Percentiles rank a stretch among this genome's conserved stretches.
phyloP scores from a whole-genome alignment of 2,888 invertebrate species.

The Lysandra bellargus region DNA sequence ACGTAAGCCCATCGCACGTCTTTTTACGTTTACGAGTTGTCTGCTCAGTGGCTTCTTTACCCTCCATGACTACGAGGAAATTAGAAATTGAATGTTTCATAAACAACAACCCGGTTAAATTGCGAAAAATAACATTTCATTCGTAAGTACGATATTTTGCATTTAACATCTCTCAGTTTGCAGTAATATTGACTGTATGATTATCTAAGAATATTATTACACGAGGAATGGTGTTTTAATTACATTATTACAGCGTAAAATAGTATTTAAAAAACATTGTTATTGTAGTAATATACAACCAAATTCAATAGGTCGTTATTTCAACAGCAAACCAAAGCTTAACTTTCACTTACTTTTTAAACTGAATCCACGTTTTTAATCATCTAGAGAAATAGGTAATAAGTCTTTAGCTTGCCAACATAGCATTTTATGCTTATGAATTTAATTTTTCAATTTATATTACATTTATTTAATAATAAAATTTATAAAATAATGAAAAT shows the following conservation, averaged over 20 bases:
- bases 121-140: too few relatives aligned
- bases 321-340: too few relatives aligned
- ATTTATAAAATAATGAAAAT: neutral
- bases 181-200: too few relatives aligned
- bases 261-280: too few relatives aligned
- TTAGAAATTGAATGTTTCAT: neutral
- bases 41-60: neutral
- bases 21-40: slow-evolving; percentile 1
- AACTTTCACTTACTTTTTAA: slow-evolving; percentile 1
- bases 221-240: too few relatives aligned
- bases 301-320: too few relatives aligned
- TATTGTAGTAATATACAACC: too few relatives aligned
- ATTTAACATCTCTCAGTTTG: too few relatives aligned
- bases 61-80: neutral
- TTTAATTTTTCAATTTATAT: neutral
- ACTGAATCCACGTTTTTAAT: neutral
- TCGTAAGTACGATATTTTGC: too few relatives aligned
- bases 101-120: neutral
- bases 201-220: too few relatives aligned
- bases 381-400: neutral
- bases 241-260: too few relatives aligned
- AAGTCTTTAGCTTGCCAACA: neutral
- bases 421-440: neutral
- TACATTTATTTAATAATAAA: neutral
- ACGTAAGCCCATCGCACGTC: neutral